phyloP scores from a whole-genome alignment of 2,797 vertebrate species.

The Phrynocephalus forsythii region DNA sequence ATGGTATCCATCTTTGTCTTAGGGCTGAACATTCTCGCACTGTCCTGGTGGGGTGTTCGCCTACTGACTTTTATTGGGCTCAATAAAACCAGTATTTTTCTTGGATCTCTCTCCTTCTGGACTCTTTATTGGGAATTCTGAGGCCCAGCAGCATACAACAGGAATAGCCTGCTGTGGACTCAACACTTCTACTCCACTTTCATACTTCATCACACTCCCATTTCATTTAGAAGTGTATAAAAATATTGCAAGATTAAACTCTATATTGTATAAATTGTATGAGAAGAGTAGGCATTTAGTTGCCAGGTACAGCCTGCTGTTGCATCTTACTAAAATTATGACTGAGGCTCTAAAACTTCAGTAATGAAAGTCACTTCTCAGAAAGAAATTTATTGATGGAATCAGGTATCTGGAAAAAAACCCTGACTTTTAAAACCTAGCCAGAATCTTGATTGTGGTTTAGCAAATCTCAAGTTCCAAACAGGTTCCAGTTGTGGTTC shows the following conservation, averaged over 20 bases:
- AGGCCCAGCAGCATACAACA: too few species aligned
- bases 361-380: not conserved
- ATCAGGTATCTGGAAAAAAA: not conserved
- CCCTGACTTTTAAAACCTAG: not conserved
- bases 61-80: too few species aligned
- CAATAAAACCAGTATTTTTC: too few species aligned
- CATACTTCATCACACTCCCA: too few species aligned
- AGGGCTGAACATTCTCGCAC: too few species aligned
- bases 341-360: not conserved
- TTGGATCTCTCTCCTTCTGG: too few species aligned
- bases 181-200: too few species aligned
- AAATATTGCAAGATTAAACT: not conserved
- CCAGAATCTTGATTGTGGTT: not conserved
- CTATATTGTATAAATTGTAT: not conserved
- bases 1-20: too few species aligned
- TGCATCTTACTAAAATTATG: not conserved
- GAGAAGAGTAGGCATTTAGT: not conserved
- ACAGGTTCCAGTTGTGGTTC: not conserved
- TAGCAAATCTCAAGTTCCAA: not conserved
- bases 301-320: not conserved
- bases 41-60: too few species aligned
- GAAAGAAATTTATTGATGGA: constrained; percentile 1
- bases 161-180: too few species aligned
- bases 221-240: not conserved
- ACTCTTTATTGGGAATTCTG: too few species aligned